Evolutionary conservation across 1,140 invertebrate species (phyloP), one percentile per base, ranked within the genome.

Genomic region (Ectropis grisescens): DNA sequence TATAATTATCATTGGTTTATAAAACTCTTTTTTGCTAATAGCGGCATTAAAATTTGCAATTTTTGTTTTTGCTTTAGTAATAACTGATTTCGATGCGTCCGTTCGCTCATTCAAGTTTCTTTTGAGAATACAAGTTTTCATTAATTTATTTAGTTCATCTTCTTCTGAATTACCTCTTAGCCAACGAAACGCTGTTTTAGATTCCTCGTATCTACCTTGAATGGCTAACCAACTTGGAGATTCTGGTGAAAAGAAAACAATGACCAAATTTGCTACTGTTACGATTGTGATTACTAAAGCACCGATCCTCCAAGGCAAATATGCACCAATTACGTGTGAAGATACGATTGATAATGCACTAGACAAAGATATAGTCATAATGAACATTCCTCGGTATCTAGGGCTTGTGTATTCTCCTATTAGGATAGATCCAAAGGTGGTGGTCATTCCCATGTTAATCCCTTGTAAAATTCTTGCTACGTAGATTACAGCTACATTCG

Each of bases 321-420:
- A 25, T 37, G 25, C 52, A 45, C 59, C 59, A 64, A 2, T 13
- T 24, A 37, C 34, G 16, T 64, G 59, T 0, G 50, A 45, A 8
- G 34, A 37, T 1, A 57, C 11, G 2, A 50, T 47, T 13, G 47
- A 56, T 4, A 36, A 43, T 1, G 53, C 40, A 2, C 50, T 45
- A 3, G 36, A 30, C 2, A 54, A 25, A 1, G 57, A 57, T 25
- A 54, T 45, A 0, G 37, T 41, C 7, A 42, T 55, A 5, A 64
- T 33, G 12, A 64, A 64, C 7, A 46, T 41, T 6, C 56, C 57
- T 24, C 59, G 41, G 32, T 58, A 48, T 2, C 34, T 47, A 1
- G 59, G 59, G 26, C 47, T 52, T 7, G 57, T 52, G 11, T 51
- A 57, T 31, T 64, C 59, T 28, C 53, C 59, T 6, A 64, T 52